Percentiles rank a stretch among this genome's conserved stretches.
These are phyloP conservation scores for Macrobrachium nipponense DNA, from an alignment of 1,140 invertebrate species.

Conservation along the genomic window DNA sequence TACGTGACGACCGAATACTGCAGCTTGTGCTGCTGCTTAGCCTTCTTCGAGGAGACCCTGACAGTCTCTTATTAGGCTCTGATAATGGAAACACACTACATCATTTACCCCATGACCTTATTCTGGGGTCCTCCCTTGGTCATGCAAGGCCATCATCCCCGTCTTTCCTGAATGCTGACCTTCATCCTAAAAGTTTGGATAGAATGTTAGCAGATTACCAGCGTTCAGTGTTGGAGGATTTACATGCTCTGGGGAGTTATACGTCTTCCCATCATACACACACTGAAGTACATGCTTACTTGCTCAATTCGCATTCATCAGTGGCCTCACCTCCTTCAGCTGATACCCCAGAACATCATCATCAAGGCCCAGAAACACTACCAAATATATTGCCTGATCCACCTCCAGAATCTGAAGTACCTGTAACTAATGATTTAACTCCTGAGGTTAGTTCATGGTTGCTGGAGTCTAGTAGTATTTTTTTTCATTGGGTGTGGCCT, in stretches of 20 bases:
- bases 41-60: constrained; percentile 80
- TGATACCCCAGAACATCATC: constrained; percentile 44
- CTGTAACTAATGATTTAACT: constrained; percentile 32
- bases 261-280: constrained; percentile 19
- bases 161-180: constrained; percentile 18
- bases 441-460: constrained; percentile 43
- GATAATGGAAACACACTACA: constrained; percentile 19
- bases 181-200: constrained; percentile 51
- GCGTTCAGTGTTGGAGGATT: constrained; percentile 47
- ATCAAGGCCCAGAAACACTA: constrained; percentile 19
- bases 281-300: constrained; percentile 29
- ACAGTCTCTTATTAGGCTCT: constrained; percentile 37
- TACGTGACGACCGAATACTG: constrained; percentile 79
- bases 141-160: constrained; percentile 44
- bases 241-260: constrained; percentile 50
- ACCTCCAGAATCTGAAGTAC: constrained; percentile 25
- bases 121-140: constrained; percentile 48
- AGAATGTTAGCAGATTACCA: constrained; percentile 49
- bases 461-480: not conserved
- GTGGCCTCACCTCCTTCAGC: constrained; percentile 43
- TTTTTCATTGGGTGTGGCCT: too few species aligned
- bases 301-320: constrained; percentile 50
- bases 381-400: constrained; percentile 36
- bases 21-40: constrained; percentile 83
- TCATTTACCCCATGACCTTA: constrained; percentile 48